These are phyloP conservation scores for Polyergus mexicanus DNA, from an alignment of 1,140 invertebrate genomes.

Conservation along the genomic window DNA sequence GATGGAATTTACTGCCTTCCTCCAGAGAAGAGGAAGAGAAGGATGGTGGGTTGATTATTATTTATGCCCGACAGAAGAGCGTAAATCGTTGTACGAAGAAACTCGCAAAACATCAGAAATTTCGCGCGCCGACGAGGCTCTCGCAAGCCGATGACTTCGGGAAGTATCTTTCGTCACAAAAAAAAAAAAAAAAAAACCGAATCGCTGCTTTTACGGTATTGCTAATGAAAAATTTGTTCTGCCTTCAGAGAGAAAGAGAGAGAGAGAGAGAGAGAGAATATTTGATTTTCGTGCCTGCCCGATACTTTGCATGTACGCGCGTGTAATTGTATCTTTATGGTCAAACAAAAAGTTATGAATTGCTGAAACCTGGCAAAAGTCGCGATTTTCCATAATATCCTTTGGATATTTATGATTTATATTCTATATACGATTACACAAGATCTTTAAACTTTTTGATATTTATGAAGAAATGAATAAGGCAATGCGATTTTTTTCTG, in stretches of 20 bases:
- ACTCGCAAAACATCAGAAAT: slow-evolving; percentile 58
- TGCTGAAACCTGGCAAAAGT: not conserved
- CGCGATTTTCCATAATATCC: slow-evolving; percentile 9
- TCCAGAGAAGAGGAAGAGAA: slow-evolving; percentile 1
- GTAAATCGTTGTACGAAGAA: slow-evolving; percentile 74
- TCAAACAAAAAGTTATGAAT: slow-evolving; percentile 36
- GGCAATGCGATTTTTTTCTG: not conserved
- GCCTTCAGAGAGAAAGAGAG: not conserved
- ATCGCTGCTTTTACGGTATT: slow-evolving; percentile 14
- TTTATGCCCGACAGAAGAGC: slow-evolving; percentile 76
- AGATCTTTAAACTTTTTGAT: not conserved
- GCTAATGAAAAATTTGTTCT: slow-evolving; percentile 57
- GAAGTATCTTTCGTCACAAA: slow-evolving; percentile 16
- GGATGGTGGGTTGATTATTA: slow-evolving; percentile 76
- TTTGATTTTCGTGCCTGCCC: not conserved
- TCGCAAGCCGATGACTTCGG: slow-evolving; percentile 22
- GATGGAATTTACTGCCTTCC: slow-evolving; percentile 63
- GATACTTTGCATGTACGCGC: not conserved
- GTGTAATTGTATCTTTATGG: not conserved
- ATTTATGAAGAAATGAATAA: slow-evolving; percentile 11
- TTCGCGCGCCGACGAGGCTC: slow-evolving; percentile 30
- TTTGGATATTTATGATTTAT: slow-evolving; percentile 27
- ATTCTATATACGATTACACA: not conserved
- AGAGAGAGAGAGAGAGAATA: not conserved
- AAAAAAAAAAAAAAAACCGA: slow-evolving; percentile 22